Percentiles rank a stretch among this genome's conserved stretches.
These are phyloP conservation scores for Rhogogaster chlorosoma DNA, from an alignment of 2,888 invertebrate genomes.

Conservation along the genomic window DNA sequence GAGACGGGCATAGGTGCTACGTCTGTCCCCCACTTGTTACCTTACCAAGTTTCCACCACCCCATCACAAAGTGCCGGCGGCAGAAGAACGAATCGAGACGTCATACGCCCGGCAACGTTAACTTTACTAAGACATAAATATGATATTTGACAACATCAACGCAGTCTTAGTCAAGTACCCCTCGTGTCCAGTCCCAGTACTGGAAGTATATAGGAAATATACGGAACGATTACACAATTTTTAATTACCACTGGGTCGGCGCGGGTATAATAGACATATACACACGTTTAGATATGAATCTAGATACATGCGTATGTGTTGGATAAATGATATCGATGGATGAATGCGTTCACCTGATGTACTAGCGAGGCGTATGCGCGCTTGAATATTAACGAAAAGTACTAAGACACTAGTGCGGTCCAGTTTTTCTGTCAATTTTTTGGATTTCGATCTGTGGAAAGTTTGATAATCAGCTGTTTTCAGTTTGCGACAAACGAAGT, in stretches of 20 bases:
- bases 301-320: not conserved
- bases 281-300: not conserved
- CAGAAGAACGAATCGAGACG: conserved; percentile 44
- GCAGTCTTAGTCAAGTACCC: conserved; percentile 42
- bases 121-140: conserved; percentile 59
- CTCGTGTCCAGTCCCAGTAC: conserved; percentile 17
- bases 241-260: conserved; percentile 57
- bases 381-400: not conserved
- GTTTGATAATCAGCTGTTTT: conserved; percentile 4
- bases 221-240: conserved; percentile 54
- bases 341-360: not conserved
- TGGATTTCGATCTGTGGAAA: not conserved
- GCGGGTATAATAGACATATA: not conserved
- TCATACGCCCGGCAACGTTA: conserved; percentile 55
- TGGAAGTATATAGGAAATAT: conserved; percentile 41
- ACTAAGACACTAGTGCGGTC: not conserved
- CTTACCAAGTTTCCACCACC: conserved; percentile 51
- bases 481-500: not conserved
- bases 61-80: conserved; percentile 23
- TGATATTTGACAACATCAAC: conserved; percentile 58
- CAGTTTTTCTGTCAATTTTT: not conserved
- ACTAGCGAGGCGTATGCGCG: conserved; percentile 7
- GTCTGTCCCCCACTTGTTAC: conserved; percentile 52
- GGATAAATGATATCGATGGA: not conserved
- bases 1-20: conserved; percentile 6